phyloP scores from a whole-genome alignment of 2,888 invertebrate genomes.

The Patella ulyssiponensis region DNA sequence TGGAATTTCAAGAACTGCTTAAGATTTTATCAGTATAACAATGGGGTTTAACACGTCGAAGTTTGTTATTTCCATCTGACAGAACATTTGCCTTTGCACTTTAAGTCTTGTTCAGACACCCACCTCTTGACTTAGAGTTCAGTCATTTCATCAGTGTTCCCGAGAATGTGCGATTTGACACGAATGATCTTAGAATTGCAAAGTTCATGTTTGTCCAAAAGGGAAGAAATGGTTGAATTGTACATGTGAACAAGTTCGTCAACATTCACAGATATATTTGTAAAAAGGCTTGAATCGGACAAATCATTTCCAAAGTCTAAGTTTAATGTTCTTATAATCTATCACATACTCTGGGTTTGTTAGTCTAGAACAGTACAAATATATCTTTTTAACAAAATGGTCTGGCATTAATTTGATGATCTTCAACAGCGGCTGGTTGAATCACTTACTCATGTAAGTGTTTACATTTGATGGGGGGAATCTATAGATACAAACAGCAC shows the following conservation, averaged over 20 bases:
- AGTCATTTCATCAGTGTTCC: neutral
- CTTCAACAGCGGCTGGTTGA: neutral
- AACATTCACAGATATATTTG: neutral
- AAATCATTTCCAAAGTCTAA: slow-evolving; percentile 8
- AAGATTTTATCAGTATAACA: neutral
- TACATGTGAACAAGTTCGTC: slow-evolving; percentile 8
- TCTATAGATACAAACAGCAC: neutral
- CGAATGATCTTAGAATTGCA: neutral
- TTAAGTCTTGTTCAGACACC: neutral
- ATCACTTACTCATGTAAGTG: neutral
- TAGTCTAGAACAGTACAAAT: neutral
- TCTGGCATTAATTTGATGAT: neutral
- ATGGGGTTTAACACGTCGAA: neutral
- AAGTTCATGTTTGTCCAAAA: neutral
- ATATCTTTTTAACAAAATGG: neutral
- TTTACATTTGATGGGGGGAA: neutral
- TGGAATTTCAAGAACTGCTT: neutral
- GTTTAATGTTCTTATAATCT: slow-evolving; percentile 6
- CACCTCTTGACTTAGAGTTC: neutral
- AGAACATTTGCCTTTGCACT: neutral
- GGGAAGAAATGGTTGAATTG: neutral
- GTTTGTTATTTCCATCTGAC: neutral
- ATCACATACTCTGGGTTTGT: neutral
- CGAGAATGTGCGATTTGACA: neutral
- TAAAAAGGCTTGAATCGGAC: neutral